Percentiles rank a stretch among this genome's conserved stretches.
These are phyloP conservation scores for Rhagonycha lutea DNA, from an alignment of 2,888 invertebrate genomes.

Conservation along the genomic window DNA sequence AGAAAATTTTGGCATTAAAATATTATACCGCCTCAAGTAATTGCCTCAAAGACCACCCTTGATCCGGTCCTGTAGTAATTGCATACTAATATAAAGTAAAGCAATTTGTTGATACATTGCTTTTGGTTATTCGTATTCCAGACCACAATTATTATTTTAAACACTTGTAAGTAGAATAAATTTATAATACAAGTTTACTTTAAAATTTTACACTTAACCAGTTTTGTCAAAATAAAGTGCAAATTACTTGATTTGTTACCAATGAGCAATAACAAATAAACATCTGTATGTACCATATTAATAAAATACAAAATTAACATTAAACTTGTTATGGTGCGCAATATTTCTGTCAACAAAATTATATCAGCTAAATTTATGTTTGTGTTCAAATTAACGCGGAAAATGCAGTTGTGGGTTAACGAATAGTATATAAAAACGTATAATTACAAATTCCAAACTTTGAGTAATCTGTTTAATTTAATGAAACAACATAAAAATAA, in stretches of 20 bases:
- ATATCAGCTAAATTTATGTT: neutral
- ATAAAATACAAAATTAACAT: slow-evolving; percentile 8
- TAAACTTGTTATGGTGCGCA: neutral
- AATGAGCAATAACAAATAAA: slow-evolving; percentile 5
- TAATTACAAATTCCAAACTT: neutral
- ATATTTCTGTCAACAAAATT: neutral
- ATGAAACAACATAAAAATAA: neutral
- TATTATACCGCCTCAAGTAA: neutral
- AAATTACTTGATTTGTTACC: slow-evolving; percentile 16
- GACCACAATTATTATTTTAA: slow-evolving; percentile 1
- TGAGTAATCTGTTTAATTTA: neutral
- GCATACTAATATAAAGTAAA: neutral
- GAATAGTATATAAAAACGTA: neutral
- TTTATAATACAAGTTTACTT: slow-evolving; percentile 14
- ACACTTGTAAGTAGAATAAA: slow-evolving; percentile 5
- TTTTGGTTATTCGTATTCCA: slow-evolving; percentile 3
- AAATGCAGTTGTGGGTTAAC: neutral
- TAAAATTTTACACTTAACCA: slow-evolving; percentile 3
- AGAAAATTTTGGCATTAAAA: neutral
- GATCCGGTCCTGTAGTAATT: neutral
- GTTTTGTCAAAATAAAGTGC: slow-evolving; percentile 16
- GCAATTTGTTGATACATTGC: slow-evolving; percentile 5
- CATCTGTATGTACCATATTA: slow-evolving; percentile 8
- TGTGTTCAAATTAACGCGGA: neutral
- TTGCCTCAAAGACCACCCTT: neutral